phyloP scores from a whole-genome alignment of 2,888 invertebrate genomes.

The Dynastes maya region DNA sequence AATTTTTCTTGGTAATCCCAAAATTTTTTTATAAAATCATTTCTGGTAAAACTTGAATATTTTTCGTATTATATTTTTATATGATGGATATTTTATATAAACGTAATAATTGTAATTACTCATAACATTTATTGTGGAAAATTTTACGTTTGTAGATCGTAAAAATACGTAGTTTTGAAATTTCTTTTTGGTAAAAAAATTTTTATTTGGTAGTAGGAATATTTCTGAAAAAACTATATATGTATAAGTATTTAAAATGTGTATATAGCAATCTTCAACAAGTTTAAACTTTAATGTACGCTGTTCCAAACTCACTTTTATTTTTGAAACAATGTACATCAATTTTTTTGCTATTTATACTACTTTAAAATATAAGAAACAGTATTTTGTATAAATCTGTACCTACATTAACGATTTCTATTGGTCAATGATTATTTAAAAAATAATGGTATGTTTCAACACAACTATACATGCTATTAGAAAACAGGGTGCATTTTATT shows the following conservation, averaged over 20 bases:
- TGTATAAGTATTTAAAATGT: neutral
- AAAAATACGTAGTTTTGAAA: neutral
- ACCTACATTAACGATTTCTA: constrained; percentile 10
- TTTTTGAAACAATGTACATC: constrained; percentile 4
- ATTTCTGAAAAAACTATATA: no score
- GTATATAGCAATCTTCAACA: neutral
- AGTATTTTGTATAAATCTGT: constrained; percentile 18
- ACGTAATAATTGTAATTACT: neutral
- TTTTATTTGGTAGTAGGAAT: neutral
- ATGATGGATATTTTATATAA: neutral
- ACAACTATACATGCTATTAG: neutral
- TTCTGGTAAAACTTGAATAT: neutral
- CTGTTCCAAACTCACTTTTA: neutral
- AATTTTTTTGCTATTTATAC: constrained; percentile 26
- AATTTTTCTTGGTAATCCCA: neutral
- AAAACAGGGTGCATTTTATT: constrained; percentile 36
- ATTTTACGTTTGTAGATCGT: neutral
- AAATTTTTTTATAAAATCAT: neutral
- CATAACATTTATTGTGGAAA: neutral
- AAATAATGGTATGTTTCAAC: neutral
- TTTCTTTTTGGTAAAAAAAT: neutral
- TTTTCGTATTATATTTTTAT: neutral
- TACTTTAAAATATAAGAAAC: constrained; percentile 12
- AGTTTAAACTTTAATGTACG: neutral
- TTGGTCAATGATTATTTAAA: neutral